Conservation (phyloP, 2,113 vertebrate species). For the Colius striatus region DNA sequence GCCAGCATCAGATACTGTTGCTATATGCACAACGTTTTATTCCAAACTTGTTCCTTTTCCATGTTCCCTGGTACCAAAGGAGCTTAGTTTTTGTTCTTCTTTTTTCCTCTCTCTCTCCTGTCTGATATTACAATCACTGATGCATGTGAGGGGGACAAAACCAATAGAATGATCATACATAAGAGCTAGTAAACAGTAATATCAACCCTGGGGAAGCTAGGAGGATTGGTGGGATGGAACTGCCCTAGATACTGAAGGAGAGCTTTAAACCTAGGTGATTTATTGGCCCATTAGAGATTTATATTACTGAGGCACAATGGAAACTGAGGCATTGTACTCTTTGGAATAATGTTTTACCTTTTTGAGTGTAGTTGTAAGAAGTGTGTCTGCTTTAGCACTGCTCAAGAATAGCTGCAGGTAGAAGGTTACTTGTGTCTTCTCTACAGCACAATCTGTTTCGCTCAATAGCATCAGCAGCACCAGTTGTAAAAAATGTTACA, state of each 20-base stretch:
- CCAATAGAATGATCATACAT: too few relatives aligned
- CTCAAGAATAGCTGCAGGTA: not conserved
- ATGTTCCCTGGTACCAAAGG: not conserved
- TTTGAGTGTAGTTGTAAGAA: not conserved
- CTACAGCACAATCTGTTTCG: not conserved
- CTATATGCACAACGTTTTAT: not conserved
- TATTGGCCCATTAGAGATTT: not conserved
- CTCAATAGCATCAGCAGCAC: not conserved
- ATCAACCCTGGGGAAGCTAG: not conserved
- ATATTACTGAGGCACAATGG: not conserved
- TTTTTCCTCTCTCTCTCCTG: not conserved
- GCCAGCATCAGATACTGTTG: not conserved
- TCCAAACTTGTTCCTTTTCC: not conserved
- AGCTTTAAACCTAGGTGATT: not conserved
- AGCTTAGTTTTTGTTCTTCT: not conserved
- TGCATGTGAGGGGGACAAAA: not conserved
- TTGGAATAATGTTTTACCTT: not conserved
- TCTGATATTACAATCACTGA: not conserved
- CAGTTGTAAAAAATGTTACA: not conserved
- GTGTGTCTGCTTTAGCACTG: not conserved
- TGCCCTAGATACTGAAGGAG: not conserved
- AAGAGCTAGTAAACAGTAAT: not conserved
- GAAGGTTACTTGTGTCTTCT: not conserved
- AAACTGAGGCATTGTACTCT: not conserved
- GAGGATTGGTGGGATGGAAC: not conserved